These are phyloP conservation scores for Idaea aversata DNA, from an alignment of 2,888 invertebrate species.

Conservation along the genomic window DNA sequence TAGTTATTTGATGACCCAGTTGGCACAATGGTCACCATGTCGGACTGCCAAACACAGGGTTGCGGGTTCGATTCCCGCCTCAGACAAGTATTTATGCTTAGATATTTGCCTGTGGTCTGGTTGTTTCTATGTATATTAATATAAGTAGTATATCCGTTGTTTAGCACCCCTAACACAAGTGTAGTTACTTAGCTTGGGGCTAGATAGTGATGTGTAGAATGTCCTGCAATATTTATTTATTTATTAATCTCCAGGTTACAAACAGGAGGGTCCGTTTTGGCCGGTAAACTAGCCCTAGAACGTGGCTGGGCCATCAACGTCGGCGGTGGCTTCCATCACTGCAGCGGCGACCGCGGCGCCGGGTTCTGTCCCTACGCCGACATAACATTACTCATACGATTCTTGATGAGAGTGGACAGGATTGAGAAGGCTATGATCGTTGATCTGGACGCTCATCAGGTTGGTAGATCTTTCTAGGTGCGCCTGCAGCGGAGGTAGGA, in stretches of 20 bases:
- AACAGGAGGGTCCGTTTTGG: conserved; percentile 91
- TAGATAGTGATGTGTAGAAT: no score
- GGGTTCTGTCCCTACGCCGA: conserved; percentile 96
- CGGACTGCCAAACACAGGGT: no score
- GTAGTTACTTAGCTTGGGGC: no score
- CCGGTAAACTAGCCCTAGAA: conserved; percentile 90
- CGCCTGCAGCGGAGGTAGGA: neutral
- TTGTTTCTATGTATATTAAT: no score
- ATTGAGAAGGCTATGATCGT: conserved; percentile 90
- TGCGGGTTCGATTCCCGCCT: no score
- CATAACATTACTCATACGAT: conserved; percentile 88
- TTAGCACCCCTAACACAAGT: no score
- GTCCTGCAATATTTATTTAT: neutral
- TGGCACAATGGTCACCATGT: no score
- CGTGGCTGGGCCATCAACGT: conserved; percentile 94
- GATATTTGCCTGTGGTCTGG: no score
- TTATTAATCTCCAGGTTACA: conserved; percentile 77
- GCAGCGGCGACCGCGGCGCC: conserved; percentile 86
- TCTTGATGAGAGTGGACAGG: conserved; percentile 79
- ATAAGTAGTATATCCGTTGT: no score
- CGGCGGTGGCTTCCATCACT: conserved; percentile 96
- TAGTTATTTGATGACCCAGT: no score
- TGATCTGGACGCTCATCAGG: conserved; percentile 96
- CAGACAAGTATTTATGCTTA: no score
- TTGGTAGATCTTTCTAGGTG: conserved; percentile 37